Evolutionary conservation across 92 coral and sea anemone species (phyloP), one percentile per base, ranked within the genome.

Genomic region (Porites lobata): DNA sequence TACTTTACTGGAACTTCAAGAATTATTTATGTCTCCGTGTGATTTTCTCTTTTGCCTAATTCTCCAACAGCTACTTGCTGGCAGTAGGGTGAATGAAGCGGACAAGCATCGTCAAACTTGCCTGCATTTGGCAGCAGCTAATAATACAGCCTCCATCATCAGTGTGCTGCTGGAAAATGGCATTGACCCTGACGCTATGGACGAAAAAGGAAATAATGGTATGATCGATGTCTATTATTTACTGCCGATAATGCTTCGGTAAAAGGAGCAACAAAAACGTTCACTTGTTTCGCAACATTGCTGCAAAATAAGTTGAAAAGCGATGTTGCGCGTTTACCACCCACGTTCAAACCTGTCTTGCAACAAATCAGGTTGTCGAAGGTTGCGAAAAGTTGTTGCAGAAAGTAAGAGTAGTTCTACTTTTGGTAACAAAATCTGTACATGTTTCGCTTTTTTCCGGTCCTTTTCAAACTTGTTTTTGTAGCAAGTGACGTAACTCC

Each of bases 121-220:
- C 6, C 67, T 97, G 24, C 99, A 97, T 80, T 88, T 92, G 92
- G 99, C 99, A 12, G 96, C 98, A 8, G 94, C 92, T 14, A 92
- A 95, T 22, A 96, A 97, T 63, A 85, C 93, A 22, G 87, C 97
- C 2, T 85, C 86, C 43, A 83, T 97, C 68, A 74, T 95, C 65
- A 96, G 97, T 70, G 92, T 93, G 18, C 80, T 97, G 82, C 71
- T 97, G 29, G 91, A 96, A 83, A 94, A 97, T 18, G 94, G 97
- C 9, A 84, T 91, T n/a, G 80, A 94, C 20, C 95, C 79, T 8
- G 98, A 95, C 70, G 94, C 93, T 54, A 88, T 90, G 73, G 99
- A 97, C 82, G 94, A 92, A 81, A 95, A 86, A 62, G 95, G 92
- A 26, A 97, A 97, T 63, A 97, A 97, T 67, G 99, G 99, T 96